Conservation (phyloP, 2,113 vertebrate genomes). For the Cyanoramphus novaezelandiae region DNA sequence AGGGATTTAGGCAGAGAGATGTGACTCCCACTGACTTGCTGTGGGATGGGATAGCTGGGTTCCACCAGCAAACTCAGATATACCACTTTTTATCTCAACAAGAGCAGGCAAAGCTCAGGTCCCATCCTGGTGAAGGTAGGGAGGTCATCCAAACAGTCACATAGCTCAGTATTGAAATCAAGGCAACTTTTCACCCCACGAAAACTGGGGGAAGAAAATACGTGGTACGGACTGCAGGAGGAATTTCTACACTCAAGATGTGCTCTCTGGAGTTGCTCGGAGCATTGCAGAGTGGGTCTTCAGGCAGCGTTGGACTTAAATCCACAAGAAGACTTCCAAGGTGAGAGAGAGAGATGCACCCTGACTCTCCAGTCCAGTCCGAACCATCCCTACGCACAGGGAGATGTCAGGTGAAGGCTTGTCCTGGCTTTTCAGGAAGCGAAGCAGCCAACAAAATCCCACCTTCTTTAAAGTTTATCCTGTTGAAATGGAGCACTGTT, state of each 20-base stretch:
- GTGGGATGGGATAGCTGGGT: background rate
- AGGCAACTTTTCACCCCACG: fast-evolving
- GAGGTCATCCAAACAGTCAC: background rate
- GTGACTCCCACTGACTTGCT: background rate
- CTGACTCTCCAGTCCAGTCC: no score
- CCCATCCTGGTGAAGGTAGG: background rate
- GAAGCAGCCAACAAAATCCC: background rate
- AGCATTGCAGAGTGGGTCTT: background rate
- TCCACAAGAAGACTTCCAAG: background rate
- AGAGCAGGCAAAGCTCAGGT: fast-evolving
- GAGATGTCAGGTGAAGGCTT: background rate
- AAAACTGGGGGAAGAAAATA: background rate
- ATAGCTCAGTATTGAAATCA: background rate
- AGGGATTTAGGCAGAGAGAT: background rate
- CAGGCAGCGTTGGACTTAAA: background rate
- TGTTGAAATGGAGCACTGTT: background rate
- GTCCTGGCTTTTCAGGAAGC: background rate
- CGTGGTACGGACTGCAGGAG: background rate
- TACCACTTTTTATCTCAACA: background rate
- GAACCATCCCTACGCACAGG: background rate
- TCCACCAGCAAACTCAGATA: background rate
- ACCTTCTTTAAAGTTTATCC: background rate
- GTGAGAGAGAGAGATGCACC: background rate
- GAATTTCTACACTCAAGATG: background rate
- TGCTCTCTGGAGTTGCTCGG: background rate